These are phyloP conservation scores for Parus major DNA, from an alignment of 2,113 vertebrate genomes.

Conservation along the genomic window DNA sequence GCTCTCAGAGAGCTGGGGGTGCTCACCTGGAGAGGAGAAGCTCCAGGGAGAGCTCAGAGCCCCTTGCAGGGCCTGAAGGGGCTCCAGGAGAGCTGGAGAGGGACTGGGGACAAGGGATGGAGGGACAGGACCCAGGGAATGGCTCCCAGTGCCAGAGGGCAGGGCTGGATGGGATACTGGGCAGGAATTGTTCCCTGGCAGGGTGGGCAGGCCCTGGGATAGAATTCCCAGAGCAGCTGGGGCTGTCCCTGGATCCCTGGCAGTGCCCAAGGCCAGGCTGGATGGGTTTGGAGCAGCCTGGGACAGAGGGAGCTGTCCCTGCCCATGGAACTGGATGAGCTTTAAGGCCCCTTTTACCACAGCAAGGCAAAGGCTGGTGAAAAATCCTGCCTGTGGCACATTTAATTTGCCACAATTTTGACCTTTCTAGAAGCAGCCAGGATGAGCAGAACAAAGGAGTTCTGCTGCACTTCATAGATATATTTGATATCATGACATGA, in stretches of 20 bases:
- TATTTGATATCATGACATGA: rapidly evolving
- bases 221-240: neutral
- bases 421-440: neutral
- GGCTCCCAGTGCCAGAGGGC: neutral
- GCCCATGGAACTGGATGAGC: neutral
- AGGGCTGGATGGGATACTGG: rapidly evolving
- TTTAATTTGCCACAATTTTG: neutral
- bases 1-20: neutral
- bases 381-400: neutral
- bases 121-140: neutral
- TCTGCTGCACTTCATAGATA: neutral
- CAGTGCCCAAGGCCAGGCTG: rapidly evolving
- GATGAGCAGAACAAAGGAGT: neutral
- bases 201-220: neutral
- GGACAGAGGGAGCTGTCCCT: neutral
- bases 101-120: neutral
- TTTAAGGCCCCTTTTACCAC: neutral
- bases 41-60: neutral
- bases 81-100: neutral
- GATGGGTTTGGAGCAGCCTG: neutral
- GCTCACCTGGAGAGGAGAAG: rapidly evolving
- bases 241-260: neutral
- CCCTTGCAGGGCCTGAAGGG: rapidly evolving
- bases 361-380: neutral
- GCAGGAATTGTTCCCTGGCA: rapidly evolving